Percentiles rank a stretch among this genome's conserved stretches.
phyloP scores from a whole-genome alignment of 1,140 invertebrate species.

The Brachionus koreanus region DNA sequence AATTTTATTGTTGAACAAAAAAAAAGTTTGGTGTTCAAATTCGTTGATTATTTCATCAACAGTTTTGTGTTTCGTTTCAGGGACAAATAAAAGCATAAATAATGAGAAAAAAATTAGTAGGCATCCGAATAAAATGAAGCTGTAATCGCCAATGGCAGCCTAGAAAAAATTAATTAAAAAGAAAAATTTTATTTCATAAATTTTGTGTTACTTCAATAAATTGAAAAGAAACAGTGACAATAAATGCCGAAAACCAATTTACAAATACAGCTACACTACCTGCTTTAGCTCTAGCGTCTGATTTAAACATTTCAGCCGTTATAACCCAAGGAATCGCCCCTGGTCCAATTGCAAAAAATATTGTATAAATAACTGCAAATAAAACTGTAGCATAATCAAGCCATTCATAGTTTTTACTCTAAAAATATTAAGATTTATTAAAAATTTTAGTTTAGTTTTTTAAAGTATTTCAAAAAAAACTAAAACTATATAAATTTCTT shows the following conservation, averaged over 20 bases:
- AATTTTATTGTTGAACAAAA: constrained; percentile 28
- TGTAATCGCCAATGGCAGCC: constrained; percentile 83
- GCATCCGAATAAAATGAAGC: constrained; percentile 92
- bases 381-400: constrained; percentile 79
- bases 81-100: constrained; percentile 94
- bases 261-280: constrained; percentile 95
- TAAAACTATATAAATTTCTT: too few relatives aligned
- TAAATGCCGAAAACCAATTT: constrained; percentile 96
- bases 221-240: constrained; percentile 89
- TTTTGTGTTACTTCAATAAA: constrained; percentile 61
- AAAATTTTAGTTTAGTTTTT: neutral
- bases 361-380: constrained; percentile 73
- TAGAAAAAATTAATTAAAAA: constrained; percentile 54
- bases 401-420: constrained; percentile 66
- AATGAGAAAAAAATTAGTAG: constrained; percentile 91
- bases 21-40: neutral
- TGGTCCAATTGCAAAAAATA: constrained; percentile 81
- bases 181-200: neutral
- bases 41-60: constrained; percentile 80
- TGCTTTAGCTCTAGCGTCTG: constrained; percentile 88
- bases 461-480: too few relatives aligned
- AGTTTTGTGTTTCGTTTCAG: constrained; percentile 97
- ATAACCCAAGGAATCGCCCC: constrained; percentile 90
- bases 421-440: constrained; percentile 58
- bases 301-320: constrained; percentile 90